phyloP scores from a whole-genome alignment of 1,140 invertebrate genomes.

The Drosophila varians region DNA sequence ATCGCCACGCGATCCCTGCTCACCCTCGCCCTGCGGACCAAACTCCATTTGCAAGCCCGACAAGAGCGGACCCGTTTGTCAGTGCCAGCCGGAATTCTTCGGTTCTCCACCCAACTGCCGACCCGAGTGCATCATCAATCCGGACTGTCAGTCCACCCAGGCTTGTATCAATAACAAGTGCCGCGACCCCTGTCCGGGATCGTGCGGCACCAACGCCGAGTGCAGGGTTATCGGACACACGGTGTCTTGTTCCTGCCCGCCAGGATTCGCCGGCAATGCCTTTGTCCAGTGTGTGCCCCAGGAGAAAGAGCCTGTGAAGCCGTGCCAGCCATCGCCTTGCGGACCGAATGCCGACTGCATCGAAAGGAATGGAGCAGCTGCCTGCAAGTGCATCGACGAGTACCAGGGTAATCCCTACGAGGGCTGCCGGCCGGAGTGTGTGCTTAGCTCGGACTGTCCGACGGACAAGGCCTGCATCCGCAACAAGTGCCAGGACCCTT shows the following conservation, averaged over 20 bases:
- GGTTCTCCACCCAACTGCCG: conserved; percentile 90
- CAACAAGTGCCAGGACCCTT: conserved; percentile 91
- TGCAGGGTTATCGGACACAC: conserved; percentile 90
- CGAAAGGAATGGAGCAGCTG: conserved; percentile 87
- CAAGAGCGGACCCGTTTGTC: conserved; percentile 87
- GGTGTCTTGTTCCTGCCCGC: conserved; percentile 89
- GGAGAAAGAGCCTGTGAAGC: conserved; percentile 81
- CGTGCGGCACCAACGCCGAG: conserved; percentile 89
- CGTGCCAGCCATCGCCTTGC: conserved; percentile 89
- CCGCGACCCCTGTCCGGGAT: conserved; percentile 88
- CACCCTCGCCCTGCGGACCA: conserved; percentile 88
- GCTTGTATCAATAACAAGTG: conserved; percentile 90
- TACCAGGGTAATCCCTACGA: conserved; percentile 90
- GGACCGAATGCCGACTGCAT: conserved; percentile 88
- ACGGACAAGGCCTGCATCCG: conserved; percentile 88
- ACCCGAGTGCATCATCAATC: conserved; percentile 89
- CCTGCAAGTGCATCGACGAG: conserved; percentile 88
- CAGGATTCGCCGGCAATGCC: conserved; percentile 89
- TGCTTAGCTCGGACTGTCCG: conserved; percentile 89
- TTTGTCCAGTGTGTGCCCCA: conserved; percentile 88
- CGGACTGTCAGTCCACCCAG: conserved; percentile 88
- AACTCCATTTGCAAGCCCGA: conserved; percentile 87
- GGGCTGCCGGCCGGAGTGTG: conserved; percentile 91
- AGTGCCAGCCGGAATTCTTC: conserved; percentile 88
- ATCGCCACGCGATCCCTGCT: conserved; percentile 85